Base-by-base conservation (phyloP, 2,113 vertebrate genomes). In the Ascaphus truei region DNA sequence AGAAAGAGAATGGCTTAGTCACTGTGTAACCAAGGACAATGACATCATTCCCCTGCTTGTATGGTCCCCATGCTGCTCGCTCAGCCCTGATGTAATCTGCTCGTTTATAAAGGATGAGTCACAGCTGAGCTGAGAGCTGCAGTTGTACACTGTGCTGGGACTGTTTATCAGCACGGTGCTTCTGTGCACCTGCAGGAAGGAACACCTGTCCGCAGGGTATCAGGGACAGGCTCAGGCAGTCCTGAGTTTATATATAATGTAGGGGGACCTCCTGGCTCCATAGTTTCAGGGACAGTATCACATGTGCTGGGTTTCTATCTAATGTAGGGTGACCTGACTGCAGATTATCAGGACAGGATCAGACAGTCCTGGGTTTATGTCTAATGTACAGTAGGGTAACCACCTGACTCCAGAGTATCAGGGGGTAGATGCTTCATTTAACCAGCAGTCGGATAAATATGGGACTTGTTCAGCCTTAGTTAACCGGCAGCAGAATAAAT, bases 51-150 rank as follows among this genome's bases (percentile, higher is more conserved):
- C n/a, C 25, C 25, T 41, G 67, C 53, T 68, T 22, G 15, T 69
- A 27, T 43, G 18, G 39, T 61, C 59, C 43, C 45, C 43, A 59
- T 39, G 12, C 67, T 59, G 67, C 53, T 50, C 16, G 18, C n/a
- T 71, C 56, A 61, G n/a, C 56, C 67, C 67, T 71, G 67, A 71
- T 71, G 67, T 71, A 37, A 71, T 71, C 55, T 29, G 43, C 56
- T 52, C 37, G 36, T 45, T 68, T 61, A 61, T 58, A 61, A 58
- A 15, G 55, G 53, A 71, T 71, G 67, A 71, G 45, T 71, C 67
- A 71, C 51, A 59, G 47, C 31, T 41, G 26, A 39, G 23, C 16
- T 31, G n/a, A 36, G 51, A 71, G 57, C 56, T 61, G 67, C 34
- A 37, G 26, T 36, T 41, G 34, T 33, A 22, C 31, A 34, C 15